Conservation (phyloP, 1,140 invertebrate species). For the Belonocnema kinseyi region DNA sequence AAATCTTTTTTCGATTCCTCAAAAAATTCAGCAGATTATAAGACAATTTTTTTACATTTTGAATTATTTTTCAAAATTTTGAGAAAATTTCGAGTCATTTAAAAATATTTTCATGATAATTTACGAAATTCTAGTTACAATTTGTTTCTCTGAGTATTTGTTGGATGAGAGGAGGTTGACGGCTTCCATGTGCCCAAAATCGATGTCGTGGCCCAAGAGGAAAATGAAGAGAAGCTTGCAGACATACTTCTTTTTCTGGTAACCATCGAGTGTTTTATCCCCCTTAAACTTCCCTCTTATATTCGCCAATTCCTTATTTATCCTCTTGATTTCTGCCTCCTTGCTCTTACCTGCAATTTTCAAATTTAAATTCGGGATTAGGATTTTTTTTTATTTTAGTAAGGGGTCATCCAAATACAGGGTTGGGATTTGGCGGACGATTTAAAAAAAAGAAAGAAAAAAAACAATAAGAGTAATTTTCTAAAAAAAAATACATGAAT, state of each 20-base stretch:
- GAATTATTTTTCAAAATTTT: no score
- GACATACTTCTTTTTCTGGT: slow-evolving; percentile 99
- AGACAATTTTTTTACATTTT: no score
- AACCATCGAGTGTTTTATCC: slow-evolving; percentile 99
- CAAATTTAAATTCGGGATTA: slow-evolving; percentile 30
- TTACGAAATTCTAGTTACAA: slow-evolving; percentile 82
- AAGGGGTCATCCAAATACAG: no score
- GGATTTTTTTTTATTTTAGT: not conserved
- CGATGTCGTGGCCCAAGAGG: slow-evolving; percentile 98
- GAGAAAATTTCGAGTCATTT: no score
- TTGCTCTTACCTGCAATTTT: slow-evolving; percentile 93
- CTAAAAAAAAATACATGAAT: no score
- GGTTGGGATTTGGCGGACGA: no score
- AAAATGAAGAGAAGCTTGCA: slow-evolving; percentile 99
- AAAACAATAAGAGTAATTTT: no score
- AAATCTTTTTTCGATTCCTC: no score
- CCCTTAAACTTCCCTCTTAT: slow-evolving; percentile 99
- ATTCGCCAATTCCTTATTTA: slow-evolving; percentile 99
- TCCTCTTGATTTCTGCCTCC: slow-evolving; percentile 99
- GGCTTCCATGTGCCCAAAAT: slow-evolving; percentile 99
- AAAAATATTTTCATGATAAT: not conserved
- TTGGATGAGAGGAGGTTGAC: slow-evolving; percentile 99
- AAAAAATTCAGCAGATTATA: no score
- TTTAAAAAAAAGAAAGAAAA: no score
- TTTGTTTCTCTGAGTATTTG: slow-evolving; percentile 99